These are phyloP conservation scores for Callitettix versicolor DNA, from an alignment of 1,140 invertebrate genomes.

Conservation along the genomic window DNA sequence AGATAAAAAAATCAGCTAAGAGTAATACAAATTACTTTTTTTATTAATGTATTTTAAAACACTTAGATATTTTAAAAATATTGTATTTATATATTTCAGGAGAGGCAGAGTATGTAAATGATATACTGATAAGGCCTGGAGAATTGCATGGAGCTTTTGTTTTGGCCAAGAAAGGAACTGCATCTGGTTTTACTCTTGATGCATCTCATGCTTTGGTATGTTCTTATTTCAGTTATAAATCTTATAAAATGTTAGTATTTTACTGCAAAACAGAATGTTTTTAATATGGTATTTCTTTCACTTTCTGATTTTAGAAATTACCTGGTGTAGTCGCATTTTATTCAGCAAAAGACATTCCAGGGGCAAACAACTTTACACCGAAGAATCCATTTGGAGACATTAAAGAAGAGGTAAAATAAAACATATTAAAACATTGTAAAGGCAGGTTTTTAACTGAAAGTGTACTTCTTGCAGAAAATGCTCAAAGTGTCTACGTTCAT, in stretches of 20 bases:
- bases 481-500: no score
- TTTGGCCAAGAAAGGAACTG: constrained; percentile 31
- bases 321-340: constrained; percentile 60
- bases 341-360: constrained; percentile 62
- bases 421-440: no score
- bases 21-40: no score
- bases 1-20: no score
- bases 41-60: no score
- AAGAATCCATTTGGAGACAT: no score
- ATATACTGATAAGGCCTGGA: constrained; percentile 41
- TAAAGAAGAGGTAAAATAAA: no score
- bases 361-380: constrained; percentile 44
- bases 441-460: no score
- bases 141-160: constrained; percentile 58
- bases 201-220: constrained; percentile 45
- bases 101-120: constrained; percentile 58
- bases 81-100: constrained; percentile 35
- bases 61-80: no score
- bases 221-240: constrained; percentile 4
- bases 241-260: neutral
- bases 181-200: constrained; percentile 36
- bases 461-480: no score
- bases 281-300: neutral
- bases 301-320: constrained; percentile 38
- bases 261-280: neutral